Base-by-base conservation (phyloP, 2,888 invertebrate species). In the Agonopterix alstromeriana region DNA sequence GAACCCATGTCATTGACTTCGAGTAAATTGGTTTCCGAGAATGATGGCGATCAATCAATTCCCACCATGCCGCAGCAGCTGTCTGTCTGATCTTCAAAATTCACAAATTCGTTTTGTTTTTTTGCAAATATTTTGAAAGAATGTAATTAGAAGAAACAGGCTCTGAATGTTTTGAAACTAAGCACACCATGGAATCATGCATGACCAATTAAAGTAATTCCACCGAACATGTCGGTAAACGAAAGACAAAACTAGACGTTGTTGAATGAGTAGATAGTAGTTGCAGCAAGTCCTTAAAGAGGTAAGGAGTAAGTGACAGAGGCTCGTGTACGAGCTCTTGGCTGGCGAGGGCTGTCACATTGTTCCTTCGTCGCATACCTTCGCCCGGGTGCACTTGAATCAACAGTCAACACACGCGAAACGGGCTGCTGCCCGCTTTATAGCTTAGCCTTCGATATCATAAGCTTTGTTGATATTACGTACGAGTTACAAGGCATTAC, bases 391-490 rank as follows among this genome's bases (percentile, higher is more conserved):
- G 58, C 80, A 81, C 77, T 82, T 82, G 82, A 73, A 69, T 82
- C 77, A 82, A 82, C 72, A 80, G 47, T 82, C 77, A 82, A 82
- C 73, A 81, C 46, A 53, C 53, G 50, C 57, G 54, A 53, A 49
- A 50, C 61, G 53, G 56, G 61, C 58, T 48, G 53, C 48, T 50
- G 53, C 52, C 61, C 51, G 58, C 60, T 68, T 63, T 61, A 64
- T 58, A 49, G 53, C 57, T 52, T 49, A 52, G 53, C 55, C 53
- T 55, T 56, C 56, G 53, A 51, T 58, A 54, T 57, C 53, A 56
- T 60, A 58, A 63, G 62, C 60, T 64, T 69, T 70, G 70, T 72
- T 71, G 66, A 70, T 65, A 70, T 69, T 69, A 61, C 58, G 55
- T 60, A 56, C 60, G 57, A 54, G 58, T 65, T 65, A 62, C 70